Base-by-base conservation (phyloP, 2,888 invertebrate species). In the Sminthurides aquaticus region DNA sequence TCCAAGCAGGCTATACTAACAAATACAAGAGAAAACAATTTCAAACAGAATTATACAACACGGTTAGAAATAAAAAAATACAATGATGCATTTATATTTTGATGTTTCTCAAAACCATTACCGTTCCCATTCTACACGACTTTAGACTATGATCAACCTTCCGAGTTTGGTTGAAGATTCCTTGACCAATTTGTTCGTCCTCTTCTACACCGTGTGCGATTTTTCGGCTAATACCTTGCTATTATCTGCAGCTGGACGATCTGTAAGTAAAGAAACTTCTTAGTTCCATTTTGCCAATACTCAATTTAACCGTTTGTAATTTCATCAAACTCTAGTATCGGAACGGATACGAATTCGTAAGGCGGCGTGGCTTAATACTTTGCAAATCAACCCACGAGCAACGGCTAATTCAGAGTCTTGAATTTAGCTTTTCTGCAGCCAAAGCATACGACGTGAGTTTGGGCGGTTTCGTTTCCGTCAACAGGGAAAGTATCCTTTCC, bases 321-420 rank as follows among this genome's bases (percentile, higher is more conserved):
- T 26, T 28, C 11, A 2, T 20, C 57, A n/a, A n/a, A n/a, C 29
- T 1, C 25, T 5, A 62, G 62, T 62, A 48, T 25, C 57, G 62
- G 3, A 57, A 62, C 28, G 62, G 62, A 1, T 62, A 57, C 49
- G 62, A 62, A 20, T 62, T 62, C 26, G 62, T 62, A 11, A 43
- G 62, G 11, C 25, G 62, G 22, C 34, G 49, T 24, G 62, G 62
- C 22, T 28, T 62, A 1, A 62, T 57, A 8, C 48, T 62, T 22
- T 62, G 62, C 49, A 26, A 43, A 15, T 27, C 62, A 2, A 56
- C 62, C n/a, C 62, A 62, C 24, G 62, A 62, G 20, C 48, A 57
- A 1, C 48, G 62, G 11, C 24, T 62, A 3, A 43, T 62, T 22
- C 62, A 62, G 22, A 62, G 62, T 57, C 57, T 62, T 15, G 49